These are phyloP conservation scores for Murina feae DNA, from an alignment of 2,113 vertebrate genomes.

Conservation along the genomic window DNA sequence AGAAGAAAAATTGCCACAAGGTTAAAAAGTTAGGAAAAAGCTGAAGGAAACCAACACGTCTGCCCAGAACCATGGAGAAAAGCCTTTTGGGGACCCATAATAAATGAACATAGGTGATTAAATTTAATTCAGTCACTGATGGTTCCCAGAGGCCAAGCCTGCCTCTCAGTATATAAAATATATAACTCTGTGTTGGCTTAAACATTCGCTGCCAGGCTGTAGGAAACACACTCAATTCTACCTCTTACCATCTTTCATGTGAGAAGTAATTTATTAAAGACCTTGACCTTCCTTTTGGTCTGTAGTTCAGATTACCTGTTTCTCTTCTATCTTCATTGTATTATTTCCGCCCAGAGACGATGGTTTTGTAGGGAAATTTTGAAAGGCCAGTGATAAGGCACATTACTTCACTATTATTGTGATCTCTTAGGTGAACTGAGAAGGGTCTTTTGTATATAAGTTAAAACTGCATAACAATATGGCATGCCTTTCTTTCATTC, in stretches of 20 bases:
- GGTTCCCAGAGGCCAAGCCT: slow-evolving; percentile 44
- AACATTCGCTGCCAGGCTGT: slow-evolving; percentile 6
- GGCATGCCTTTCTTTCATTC: neutral
- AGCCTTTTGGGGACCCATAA: slow-evolving; percentile 54
- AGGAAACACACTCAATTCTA: slow-evolving; percentile 40
- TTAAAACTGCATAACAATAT: neutral
- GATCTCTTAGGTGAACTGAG: neutral
- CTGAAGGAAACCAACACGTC: slow-evolving; percentile 42
- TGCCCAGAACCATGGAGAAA: slow-evolving; percentile 28
- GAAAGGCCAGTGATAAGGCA: neutral
- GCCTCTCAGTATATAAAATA: slow-evolving; percentile 61
- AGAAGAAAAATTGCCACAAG: slow-evolving; percentile 59
- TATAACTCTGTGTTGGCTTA: slow-evolving; percentile 43
- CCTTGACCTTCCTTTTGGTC: slow-evolving; percentile 29
- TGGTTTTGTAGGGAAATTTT: neutral
- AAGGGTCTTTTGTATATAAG: neutral
- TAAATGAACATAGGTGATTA: slow-evolving; percentile 59
- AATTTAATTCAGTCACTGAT: slow-evolving; percentile 71
- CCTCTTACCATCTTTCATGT: slow-evolving; percentile 48
- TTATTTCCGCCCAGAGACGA: neutral
- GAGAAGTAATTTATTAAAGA: slow-evolving; percentile 56
- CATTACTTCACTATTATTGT: neutral
- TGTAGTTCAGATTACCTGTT: slow-evolving; percentile 8
- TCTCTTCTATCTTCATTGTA: slow-evolving; percentile 13
- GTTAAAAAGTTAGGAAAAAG: slow-evolving; percentile 35